A percentile compares a stretch with the other conserved stretches of the same genome.
Evolutionary conservation across 1,140 invertebrate genomes (phyloP).

Genomic region (Nephotettix cincticeps): DNA sequence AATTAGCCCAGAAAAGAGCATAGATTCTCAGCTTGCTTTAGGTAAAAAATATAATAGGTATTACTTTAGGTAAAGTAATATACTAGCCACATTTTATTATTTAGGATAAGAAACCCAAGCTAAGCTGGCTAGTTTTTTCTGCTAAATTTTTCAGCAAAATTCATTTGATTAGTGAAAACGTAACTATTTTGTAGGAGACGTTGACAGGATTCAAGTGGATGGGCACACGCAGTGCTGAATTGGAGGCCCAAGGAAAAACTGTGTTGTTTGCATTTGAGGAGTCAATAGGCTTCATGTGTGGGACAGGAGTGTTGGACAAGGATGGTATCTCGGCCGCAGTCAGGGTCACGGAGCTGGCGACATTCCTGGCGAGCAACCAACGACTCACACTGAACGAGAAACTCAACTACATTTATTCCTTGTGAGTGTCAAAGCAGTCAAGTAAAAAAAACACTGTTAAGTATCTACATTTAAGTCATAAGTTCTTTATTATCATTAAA

Average conservation of each 20-base stretch:
- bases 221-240: constrained; percentile 84
- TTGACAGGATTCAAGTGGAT: constrained; percentile 99
- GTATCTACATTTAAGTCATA: neutral
- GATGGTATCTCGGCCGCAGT: constrained; percentile 90
- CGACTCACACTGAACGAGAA: constrained; percentile 70
- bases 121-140: no score
- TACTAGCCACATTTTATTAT: no score
- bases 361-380: constrained; percentile 61
- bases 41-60: no score
- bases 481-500: constrained; percentile 24
- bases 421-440: no score
- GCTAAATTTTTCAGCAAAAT: no score
- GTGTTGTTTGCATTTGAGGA: constrained; percentile 96
- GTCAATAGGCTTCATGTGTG: constrained; percentile 95
- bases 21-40: no score
- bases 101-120: no score
- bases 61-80: no score
- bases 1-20: no score
- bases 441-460: constrained; percentile 50
- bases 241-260: constrained; percentile 62
- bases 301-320: constrained; percentile 85
- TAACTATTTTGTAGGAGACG: constrained; percentile 83
- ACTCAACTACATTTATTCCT: constrained; percentile 75
- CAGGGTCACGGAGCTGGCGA: constrained; percentile 74
- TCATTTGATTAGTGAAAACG: no score